These are phyloP conservation scores for Trilocha varians DNA, from an alignment of 2,888 invertebrate species.

Conservation along the genomic window DNA sequence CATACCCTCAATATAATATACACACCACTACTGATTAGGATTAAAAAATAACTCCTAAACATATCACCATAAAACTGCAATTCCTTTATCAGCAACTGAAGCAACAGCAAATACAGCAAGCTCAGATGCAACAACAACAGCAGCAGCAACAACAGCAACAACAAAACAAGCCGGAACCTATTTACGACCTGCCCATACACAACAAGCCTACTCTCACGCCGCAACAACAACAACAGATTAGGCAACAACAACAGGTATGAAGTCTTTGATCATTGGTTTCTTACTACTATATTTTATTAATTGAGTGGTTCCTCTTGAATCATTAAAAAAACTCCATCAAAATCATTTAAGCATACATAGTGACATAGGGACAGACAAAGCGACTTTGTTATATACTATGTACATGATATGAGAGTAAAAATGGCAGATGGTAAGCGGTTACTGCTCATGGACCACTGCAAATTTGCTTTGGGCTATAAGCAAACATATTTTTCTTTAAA, in stretches of 20 bases:
- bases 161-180: conserved; percentile 56
- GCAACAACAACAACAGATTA: conserved; percentile 42
- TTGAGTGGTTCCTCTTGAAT: conserved; percentile 8
- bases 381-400: no score
- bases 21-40: no score
- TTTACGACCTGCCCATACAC: conserved; percentile 61
- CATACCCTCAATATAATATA: no score
- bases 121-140: conserved; percentile 20
- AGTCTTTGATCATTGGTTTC: background rate
- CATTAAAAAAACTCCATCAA: conserved; percentile 10
- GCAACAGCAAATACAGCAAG: conserved; percentile 21
- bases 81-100: conserved; percentile 18
- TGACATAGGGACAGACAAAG: no score
- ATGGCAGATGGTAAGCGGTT: no score
- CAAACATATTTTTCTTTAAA: no score
- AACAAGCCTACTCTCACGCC: conserved; percentile 52
- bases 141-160: conserved; percentile 23
- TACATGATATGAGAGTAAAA: no score
- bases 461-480: no score
- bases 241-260: conserved; percentile 25
- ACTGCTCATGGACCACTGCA: no score
- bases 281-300: background rate
- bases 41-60: no score
- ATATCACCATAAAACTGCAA: conserved; percentile 16
- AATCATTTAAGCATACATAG: no score